Percentiles rank a stretch among this genome's conserved stretches.
phyloP scores from a whole-genome alignment of 2,888 invertebrate genomes.

The Leptura quadrifasciata region DNA sequence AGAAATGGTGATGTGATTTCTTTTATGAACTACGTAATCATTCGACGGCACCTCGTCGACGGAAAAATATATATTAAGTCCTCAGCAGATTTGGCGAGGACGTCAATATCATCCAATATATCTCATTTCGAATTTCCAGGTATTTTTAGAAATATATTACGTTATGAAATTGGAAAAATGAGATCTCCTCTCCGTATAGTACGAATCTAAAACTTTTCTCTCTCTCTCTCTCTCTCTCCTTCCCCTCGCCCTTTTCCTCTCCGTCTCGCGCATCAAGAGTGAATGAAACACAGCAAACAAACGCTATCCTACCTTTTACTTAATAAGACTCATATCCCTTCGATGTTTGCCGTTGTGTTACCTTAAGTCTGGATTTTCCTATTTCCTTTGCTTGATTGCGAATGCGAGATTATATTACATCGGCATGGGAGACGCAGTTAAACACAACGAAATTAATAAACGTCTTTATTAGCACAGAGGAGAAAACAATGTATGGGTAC shows the following conservation, averaged over 20 bases:
- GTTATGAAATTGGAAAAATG: constrained; percentile 38
- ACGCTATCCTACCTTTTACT: constrained; percentile 12
- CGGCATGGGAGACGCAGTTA: background rate
- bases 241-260: no score
- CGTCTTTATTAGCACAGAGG: background rate
- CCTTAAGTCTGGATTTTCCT: background rate
- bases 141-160: constrained; percentile 46
- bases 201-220: background rate
- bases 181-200: constrained; percentile 24
- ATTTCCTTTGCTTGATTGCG: background rate
- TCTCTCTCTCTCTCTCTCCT: background rate
- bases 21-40: constrained; percentile 34
- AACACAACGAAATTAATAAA: constrained; percentile 3
- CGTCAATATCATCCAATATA: constrained; percentile 41
- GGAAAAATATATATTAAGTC: constrained; percentile 17
- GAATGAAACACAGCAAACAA: background rate
- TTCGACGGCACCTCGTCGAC: constrained; percentile 24
- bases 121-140: constrained; percentile 43
- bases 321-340: constrained; percentile 14
- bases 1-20: constrained; percentile 34
- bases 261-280: background rate
- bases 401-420: background rate
- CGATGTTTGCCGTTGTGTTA: background rate
- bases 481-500: background rate
- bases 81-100: constrained; percentile 2